phyloP scores from a whole-genome alignment of 2,113 vertebrate genomes.

The Podarcis muralis region DNA sequence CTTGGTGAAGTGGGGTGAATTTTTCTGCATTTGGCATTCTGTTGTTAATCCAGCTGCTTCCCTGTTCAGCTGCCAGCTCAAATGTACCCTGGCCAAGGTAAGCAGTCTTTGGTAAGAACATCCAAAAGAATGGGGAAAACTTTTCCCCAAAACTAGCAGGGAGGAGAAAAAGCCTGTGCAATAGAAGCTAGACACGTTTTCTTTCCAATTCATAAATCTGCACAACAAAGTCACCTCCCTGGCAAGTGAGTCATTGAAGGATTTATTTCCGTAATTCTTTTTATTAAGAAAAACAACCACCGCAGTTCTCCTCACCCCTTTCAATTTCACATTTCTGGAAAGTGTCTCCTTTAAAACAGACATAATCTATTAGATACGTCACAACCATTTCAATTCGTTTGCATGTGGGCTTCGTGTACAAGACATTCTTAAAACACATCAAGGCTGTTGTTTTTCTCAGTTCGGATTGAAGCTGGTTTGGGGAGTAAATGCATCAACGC shows the following conservation, averaged over 20 bases:
- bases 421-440: too few species aligned
- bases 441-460: too few species aligned
- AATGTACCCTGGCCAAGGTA: background rate
- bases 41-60: background rate
- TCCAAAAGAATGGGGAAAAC: slow-evolving; percentile 19
- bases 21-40: background rate
- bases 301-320: too few species aligned
- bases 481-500: too few species aligned
- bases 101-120: slow-evolving; percentile 33
- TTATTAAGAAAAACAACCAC: too few species aligned
- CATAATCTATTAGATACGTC: background rate
- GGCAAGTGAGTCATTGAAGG: too few species aligned
- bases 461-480: too few species aligned
- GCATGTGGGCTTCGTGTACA: background rate
- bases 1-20: background rate
- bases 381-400: background rate
- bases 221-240: too few species aligned
- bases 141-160: background rate
- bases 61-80: slow-evolving; percentile 12
- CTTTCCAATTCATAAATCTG: too few species aligned
- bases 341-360: background rate
- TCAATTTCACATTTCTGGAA: too few species aligned
- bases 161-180: background rate
- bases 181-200: background rate
- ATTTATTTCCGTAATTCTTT: too few species aligned